These are phyloP conservation scores for Sinocyclocheilus grahami DNA, from an alignment of 2,113 vertebrate genomes.

Conservation along the genomic window DNA sequence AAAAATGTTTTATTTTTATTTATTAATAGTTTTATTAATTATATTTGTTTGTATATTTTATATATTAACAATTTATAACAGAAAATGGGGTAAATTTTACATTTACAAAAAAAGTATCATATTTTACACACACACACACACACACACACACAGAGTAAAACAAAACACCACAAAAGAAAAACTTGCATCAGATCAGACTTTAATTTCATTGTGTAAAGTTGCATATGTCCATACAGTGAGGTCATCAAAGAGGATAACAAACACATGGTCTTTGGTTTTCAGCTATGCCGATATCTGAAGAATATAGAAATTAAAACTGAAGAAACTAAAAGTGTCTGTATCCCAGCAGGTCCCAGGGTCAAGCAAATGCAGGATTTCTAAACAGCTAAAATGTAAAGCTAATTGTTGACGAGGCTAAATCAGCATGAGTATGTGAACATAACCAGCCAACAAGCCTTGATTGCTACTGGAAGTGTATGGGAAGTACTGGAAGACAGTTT, in stretches of 20 bases:
- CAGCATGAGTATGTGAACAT: neutral
- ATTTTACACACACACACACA: too few relatives aligned
- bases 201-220: constrained; percentile 69
- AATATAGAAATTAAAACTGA: constrained; percentile 37
- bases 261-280: constrained; percentile 57
- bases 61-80: too few relatives aligned
- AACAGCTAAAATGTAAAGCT: constrained; percentile 2
- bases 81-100: too few relatives aligned
- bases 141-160: neutral
- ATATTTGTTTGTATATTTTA: too few relatives aligned
- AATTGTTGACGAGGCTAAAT: neutral
- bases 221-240: constrained; percentile 63
- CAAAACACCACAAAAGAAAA: neutral
- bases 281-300: constrained; percentile 47
- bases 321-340: constrained; percentile 30
- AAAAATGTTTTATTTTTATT: too few relatives aligned
- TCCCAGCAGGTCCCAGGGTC: constrained; percentile 39
- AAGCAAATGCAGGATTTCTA: constrained; percentile 26
- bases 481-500: neutral
- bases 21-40: too few relatives aligned
- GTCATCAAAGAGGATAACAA: constrained; percentile 59
- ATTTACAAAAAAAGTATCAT: too few relatives aligned
- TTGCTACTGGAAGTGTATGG: constrained; percentile 12
- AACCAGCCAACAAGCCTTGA: neutral
- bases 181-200: constrained; percentile 60